These are phyloP conservation scores for Bradypodion ventrale DNA, from an alignment of 2,797 vertebrate species.

Conservation along the genomic window DNA sequence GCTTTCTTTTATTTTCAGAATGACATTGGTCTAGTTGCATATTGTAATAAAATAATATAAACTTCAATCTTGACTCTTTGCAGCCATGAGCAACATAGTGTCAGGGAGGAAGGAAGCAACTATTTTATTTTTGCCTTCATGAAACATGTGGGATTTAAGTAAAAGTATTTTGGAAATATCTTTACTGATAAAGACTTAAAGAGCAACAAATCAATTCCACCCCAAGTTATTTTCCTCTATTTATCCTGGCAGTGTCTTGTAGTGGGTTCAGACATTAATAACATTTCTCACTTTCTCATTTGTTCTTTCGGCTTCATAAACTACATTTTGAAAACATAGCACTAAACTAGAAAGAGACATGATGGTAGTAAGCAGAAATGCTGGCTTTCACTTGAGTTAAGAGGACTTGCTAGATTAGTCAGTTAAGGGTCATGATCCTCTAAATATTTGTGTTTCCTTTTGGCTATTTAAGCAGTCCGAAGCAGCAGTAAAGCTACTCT, in stretches of 20 bases:
- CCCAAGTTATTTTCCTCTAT: not conserved
- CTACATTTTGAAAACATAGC: not conserved
- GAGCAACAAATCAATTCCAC: not conserved
- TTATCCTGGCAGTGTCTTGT: constrained; percentile 64
- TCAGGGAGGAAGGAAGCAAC: not conserved
- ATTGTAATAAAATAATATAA: not conserved
- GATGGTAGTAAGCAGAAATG: constrained; percentile 3
- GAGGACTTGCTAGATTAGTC: constrained; percentile 18
- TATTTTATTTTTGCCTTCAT: constrained; percentile 8
- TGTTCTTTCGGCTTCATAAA: constrained; percentile 24
- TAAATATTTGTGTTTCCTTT: not conserved
- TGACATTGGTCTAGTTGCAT: not conserved
- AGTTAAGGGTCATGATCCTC: constrained; percentile 17
- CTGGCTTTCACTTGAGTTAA: constrained; percentile 16
- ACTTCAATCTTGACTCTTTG: not conserved
- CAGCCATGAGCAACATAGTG: not conserved
- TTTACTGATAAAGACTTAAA: not conserved
- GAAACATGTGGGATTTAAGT: constrained; percentile 1
- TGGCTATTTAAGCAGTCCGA: not conserved
- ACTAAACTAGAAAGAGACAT: constrained; percentile 15
- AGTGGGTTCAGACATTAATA: constrained; percentile 29
- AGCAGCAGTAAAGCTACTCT: constrained; percentile 8
- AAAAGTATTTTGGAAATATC: not conserved
- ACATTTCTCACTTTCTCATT: constrained; percentile 29
- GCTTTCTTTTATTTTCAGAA: not conserved